Base-by-base conservation (phyloP, 2,113 vertebrate genomes). In the Scopus umbretta region DNA sequence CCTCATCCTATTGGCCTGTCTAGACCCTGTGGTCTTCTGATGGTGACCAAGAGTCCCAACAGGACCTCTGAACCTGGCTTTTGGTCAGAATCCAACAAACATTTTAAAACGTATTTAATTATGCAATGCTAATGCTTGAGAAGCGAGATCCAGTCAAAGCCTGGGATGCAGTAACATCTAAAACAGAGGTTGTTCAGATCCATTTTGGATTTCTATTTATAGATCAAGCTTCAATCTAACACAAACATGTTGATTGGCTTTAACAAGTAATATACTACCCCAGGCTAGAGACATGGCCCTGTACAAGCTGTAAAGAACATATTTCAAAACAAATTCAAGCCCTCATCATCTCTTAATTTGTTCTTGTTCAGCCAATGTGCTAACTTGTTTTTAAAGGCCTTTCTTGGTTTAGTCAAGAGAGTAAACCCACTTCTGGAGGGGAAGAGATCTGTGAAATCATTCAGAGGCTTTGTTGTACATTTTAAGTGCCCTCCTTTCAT, bases 281-380 rank as follows among this genome's bases (percentile, higher is more conserved):
- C 13, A 21, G 76, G 76, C 65, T 66, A 84, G 53, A 81, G 86
- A 72, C 70, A 58, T 18, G 38, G 84, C 70, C 70, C 92, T 71
- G 21, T 15, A 32, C 40, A 75, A 84, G 70, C 73, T 66, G 58
- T 72, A 72, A 91, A 58, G 58, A 91, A 91, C 21, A 40, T 32
- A 85, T 88, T 90, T 73, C 65, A 85, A 89, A 95, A 89, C 42
- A 70, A 96, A 91, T 90, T 73, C 78, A 86, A 91, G 56, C 25
- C 74, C 53, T 92, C 59, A 58, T 80, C 71, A 55, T 70, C 63
- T 86, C 84, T 80, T 80, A 70, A 90, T 53, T 92, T 90, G 61
- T 38, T 50, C 81, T 88, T 80, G 38, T 43, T 91, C 27, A 20
- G 62, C 45, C 80, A 88, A 50, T 86, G 72, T 76, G 75, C 62